phyloP scores from a whole-genome alignment of 2,797 vertebrate species.

The Craterocephalus amniculus region DNA sequence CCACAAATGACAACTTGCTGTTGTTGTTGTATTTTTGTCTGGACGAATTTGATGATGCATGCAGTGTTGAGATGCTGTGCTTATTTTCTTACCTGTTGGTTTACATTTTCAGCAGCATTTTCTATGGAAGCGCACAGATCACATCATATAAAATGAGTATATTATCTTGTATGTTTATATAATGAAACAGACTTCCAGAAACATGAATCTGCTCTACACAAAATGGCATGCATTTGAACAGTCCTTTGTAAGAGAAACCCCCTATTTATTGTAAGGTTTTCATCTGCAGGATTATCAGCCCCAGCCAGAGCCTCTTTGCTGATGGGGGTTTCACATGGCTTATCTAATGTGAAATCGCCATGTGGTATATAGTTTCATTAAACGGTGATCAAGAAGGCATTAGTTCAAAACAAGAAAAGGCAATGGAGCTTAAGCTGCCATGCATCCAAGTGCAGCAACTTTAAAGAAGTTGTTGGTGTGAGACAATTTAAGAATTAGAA shows the following conservation, averaged over 20 bases:
- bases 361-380: slow-evolving; percentile 99
- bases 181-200: slow-evolving; percentile 37
- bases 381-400: slow-evolving; percentile 99
- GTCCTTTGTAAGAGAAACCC: slow-evolving; percentile 96
- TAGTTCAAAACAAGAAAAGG: slow-evolving; percentile 99
- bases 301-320: slow-evolving; percentile 99
- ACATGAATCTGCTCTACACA: slow-evolving; percentile 57
- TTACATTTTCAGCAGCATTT: slow-evolving; percentile 49
- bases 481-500: slow-evolving; percentile 99
- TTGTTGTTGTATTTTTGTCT: slow-evolving; percentile 77
- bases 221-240: slow-evolving; percentile 88
- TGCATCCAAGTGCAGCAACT: slow-evolving; percentile 99
- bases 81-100: slow-evolving; percentile 72
- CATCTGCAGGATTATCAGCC: slow-evolving; percentile 99
- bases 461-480: slow-evolving; percentile 99
- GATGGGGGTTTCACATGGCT: slow-evolving; percentile 99
- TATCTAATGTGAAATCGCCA: slow-evolving; percentile 99
- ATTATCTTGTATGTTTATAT: slow-evolving; percentile 34
- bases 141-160: slow-evolving; percentile 42
- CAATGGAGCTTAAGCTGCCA: slow-evolving; percentile 99
- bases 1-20: slow-evolving; percentile 80
- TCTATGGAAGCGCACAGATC: slow-evolving; percentile 30
- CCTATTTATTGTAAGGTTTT: slow-evolving; percentile 99
- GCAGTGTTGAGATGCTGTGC: slow-evolving; percentile 57
- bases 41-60: slow-evolving; percentile 78